Conservation (phyloP, 2,797 vertebrate genomes). For the Loriculus beryllinus region DNA sequence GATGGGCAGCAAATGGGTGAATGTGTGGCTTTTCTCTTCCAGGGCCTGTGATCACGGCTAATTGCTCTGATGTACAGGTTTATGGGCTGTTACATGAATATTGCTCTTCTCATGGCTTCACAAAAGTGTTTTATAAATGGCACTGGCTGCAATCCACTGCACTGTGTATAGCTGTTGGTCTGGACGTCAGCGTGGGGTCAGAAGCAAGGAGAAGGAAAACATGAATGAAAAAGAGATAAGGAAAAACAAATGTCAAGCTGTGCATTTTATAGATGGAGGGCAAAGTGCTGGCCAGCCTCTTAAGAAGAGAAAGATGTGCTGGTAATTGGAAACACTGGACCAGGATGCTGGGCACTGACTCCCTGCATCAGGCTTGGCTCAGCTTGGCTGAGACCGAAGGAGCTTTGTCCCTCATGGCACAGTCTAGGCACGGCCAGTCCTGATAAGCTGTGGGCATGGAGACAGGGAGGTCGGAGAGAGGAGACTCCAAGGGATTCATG, state of each 20-base stretch:
- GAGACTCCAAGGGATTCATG: background rate
- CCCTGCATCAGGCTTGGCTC: accelerated
- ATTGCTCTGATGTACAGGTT: slow-evolving; percentile 19
- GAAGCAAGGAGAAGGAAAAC: background rate
- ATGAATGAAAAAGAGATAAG: background rate
- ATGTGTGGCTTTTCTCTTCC: background rate
- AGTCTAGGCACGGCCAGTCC: background rate
- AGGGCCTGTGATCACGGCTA: background rate
- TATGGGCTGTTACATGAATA: slow-evolving; percentile 47
- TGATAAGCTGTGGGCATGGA: accelerated
- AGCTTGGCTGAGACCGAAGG: background rate
- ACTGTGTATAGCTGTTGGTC: background rate
- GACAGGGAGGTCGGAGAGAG: accelerated
- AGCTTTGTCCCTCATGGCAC: too few relatives aligned
- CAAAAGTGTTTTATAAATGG: slow-evolving; percentile 11
- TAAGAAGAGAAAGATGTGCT: background rate
- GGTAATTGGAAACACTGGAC: background rate
- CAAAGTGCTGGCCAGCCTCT: background rate
- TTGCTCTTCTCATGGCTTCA: slow-evolving; percentile 30
- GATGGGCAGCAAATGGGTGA: background rate
- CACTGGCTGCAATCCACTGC: slow-evolving; percentile 15
- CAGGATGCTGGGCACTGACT: background rate
- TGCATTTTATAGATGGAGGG: background rate
- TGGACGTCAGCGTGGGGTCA: background rate
- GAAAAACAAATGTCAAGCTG: slow-evolving; percentile 20